phyloP scores from a whole-genome alignment of 2,113 vertebrate species.

The Falco punctatus region DNA sequence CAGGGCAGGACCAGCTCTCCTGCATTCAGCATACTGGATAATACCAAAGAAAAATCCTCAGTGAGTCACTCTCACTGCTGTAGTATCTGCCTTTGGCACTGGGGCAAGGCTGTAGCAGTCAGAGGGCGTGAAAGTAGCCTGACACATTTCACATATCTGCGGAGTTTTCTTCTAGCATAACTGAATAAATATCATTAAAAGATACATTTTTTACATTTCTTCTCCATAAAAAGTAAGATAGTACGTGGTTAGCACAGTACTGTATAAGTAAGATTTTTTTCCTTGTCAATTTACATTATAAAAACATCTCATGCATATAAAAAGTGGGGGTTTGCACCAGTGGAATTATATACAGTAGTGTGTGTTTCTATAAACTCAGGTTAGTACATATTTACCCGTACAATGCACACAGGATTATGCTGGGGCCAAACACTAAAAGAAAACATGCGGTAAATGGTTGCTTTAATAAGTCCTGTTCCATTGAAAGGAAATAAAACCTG shows the following conservation, averaged over 20 bases:
- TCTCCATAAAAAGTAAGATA: constrained; percentile 33
- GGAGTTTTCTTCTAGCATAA: neutral
- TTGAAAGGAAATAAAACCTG: constrained; percentile 90
- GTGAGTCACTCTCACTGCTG: neutral
- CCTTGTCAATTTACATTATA: constrained; percentile 63
- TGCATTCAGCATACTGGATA: neutral
- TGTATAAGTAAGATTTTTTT: constrained; percentile 37
- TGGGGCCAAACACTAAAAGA: constrained; percentile 74
- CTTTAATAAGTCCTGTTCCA: constrained; percentile 91
- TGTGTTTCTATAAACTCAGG: constrained; percentile 52
- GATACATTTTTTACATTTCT: neutral
- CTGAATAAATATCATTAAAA: constrained; percentile 27
- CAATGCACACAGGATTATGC: constrained; percentile 72
- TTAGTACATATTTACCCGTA: constrained; percentile 72
- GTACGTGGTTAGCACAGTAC: constrained; percentile 8
- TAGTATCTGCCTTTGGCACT: neutral
- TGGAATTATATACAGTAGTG: constrained; percentile 25
- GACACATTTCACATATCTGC: neutral
- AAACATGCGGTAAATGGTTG: constrained; percentile 86
- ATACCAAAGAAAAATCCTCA: neutral
- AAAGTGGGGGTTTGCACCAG: constrained; percentile 23
- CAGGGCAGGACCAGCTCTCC: neutral
- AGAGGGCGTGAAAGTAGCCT: neutral
- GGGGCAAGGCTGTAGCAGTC: neutral
- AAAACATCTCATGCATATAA: constrained; percentile 66